A percentile compares a stretch with the other conserved stretches of the same genome.
Evolutionary conservation across 2,797 vertebrate genomes (phyloP).

Genomic region (Eulemur rubriventer): DNA sequence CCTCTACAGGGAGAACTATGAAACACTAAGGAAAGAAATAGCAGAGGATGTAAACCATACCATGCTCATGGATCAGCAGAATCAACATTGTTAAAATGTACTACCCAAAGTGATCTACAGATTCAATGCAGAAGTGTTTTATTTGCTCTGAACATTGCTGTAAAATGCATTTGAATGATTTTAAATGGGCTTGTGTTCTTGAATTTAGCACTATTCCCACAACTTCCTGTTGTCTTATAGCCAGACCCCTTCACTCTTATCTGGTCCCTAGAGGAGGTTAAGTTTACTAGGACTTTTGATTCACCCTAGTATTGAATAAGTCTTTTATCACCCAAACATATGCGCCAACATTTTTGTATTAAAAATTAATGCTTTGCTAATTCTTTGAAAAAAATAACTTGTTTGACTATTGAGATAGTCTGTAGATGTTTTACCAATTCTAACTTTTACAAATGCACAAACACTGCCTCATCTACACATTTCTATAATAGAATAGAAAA

Average conservation of each 20-base stretch:
- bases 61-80: no score
- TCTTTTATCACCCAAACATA: no score
- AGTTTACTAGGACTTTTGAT: no score
- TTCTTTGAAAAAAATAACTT: slow-evolving; percentile 9
- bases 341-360: neutral
- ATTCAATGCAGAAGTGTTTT: neutral
- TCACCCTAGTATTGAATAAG: no score
- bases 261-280: no score
- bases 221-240: no score
- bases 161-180: neutral
- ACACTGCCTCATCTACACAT: neutral
- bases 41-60: no score
- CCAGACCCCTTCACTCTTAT: no score
- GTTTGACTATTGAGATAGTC: neutral
- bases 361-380: slow-evolving; percentile 17
- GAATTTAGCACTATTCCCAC: neutral
- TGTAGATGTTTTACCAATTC: neutral
- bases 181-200: neutral
- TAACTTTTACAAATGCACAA: neutral
- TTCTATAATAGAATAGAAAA: neutral
- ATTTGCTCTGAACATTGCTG: neutral
- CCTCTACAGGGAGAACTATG: no score
- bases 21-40: no score
- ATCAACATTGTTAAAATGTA: no score
- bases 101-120: no score